A percentile compares a stretch with the other conserved stretches of the same genome.
phyloP scores from a whole-genome alignment of 1,140 invertebrate species.

The Steinernema feltiae region DNA sequence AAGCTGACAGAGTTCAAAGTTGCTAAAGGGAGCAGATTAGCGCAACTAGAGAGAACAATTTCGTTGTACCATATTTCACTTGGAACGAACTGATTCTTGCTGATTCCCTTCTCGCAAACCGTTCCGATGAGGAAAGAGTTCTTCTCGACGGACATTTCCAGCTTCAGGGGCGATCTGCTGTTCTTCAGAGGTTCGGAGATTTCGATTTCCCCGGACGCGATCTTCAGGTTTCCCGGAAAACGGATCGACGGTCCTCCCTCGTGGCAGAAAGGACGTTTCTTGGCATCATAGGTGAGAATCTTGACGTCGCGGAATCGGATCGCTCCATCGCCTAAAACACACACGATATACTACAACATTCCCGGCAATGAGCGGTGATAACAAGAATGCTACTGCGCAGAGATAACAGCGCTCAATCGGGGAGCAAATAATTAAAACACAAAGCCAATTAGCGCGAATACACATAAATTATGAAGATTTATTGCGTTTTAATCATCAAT shows the following conservation, averaged over 20 bases:
- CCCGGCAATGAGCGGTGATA: background rate
- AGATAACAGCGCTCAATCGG: too few relatives aligned
- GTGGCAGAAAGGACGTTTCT: conserved; percentile 30
- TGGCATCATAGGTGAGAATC: conserved; percentile 30
- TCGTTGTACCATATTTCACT: conserved; percentile 27
- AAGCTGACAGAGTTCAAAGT: conserved; percentile 26
- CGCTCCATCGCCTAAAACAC: conserved; percentile 24
- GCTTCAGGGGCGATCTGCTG: conserved; percentile 12
- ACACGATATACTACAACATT: background rate
- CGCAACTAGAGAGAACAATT: too few relatives aligned
- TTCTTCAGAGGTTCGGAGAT: conserved; percentile 23
- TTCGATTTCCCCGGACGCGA: conserved; percentile 22
- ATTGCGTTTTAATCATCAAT: background rate
- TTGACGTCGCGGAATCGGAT: conserved; percentile 29
- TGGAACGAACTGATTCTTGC: conserved; percentile 32
- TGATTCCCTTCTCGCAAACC: conserved; percentile 31
- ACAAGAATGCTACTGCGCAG: too few relatives aligned
- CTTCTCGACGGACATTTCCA: conserved; percentile 33
- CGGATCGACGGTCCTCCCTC: conserved; percentile 23
- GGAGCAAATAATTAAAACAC: too few relatives aligned
- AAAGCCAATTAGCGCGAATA: too few relatives aligned
- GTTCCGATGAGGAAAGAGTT: conserved; percentile 28
- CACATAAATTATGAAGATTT: background rate
- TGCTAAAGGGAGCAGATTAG: conserved; percentile 17
- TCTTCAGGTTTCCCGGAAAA: conserved; percentile 33